Evolutionary conservation across 2,797 vertebrate species (phyloP), one percentile per base, ranked within the genome.

Genomic region (Pangasius macronema): DNA sequence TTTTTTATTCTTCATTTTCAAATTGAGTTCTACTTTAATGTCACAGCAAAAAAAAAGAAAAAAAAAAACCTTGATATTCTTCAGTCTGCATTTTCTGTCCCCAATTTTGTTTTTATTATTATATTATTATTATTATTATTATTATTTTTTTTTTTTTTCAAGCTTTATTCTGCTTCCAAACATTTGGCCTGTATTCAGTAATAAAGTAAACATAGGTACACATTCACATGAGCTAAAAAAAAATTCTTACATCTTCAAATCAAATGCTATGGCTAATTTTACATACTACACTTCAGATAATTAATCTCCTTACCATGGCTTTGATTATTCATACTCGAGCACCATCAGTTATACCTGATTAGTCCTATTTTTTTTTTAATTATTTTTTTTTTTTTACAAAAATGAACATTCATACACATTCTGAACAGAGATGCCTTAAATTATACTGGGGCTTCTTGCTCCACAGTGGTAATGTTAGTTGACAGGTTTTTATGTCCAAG

Each of bases 381-480:
- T n/a, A n/a, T n/a, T n/a, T 51, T 1, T 51, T 53, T 53, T 13
- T 14, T 55, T 49, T 11, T 46, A 18, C 30, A 36, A 5, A n/a
- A n/a, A 46, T 30, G 22, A 59, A 63, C 24, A 81, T 27, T 61
- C 11, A 39, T 36, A 24, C 53, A 24, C 53, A 82, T 82, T 63
- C 39, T 82, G 11, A 61, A 81, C 22, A 14, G 20, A 81, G 55
- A 42, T 42, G 22, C 22, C 8, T 59, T 59, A 7, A 61, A 27
- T 61, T 39, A 42, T 39, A 22, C 20, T 39, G 20, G 30, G 20
- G 77, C 53, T 36, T 57, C 77, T 59, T 80, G 55, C 53, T 81
- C 55, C 77, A 39, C 18, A 24, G 53, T 80, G 77, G 33, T 57
- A 24, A 79, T 80, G 53, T 27, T 81, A 61, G 57, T n/a, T 82